Evolutionary conservation across 2,113 vertebrate genomes (phyloP).

Genomic region (Thalassoma bifasciatum): DNA sequence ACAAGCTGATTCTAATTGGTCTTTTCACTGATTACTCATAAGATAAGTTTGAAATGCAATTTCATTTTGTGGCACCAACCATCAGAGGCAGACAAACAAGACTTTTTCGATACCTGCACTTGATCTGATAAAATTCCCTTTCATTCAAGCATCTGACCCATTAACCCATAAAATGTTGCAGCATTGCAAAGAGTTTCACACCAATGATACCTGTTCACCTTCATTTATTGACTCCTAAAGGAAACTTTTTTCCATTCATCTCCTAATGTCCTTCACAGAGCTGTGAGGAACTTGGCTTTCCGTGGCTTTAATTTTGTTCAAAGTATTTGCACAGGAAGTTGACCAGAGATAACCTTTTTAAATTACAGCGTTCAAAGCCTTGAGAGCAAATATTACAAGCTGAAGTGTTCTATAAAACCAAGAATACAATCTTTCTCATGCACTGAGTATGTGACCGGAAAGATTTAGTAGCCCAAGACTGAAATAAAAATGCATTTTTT

Average conservation of each 20-base stretch:
- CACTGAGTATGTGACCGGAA: not conserved
- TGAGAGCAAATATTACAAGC: conserved; percentile 5
- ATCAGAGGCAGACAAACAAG: conserved; percentile 38
- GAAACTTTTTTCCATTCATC: conserved; percentile 11
- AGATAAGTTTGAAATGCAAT: too few species aligned
- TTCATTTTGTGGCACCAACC: conserved; percentile 30
- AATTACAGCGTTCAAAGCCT: not conserved
- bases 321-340: conserved; percentile 5
- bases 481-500: conserved; percentile 3
- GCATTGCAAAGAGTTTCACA: conserved; percentile 30
- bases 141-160: conserved; percentile 21
- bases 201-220: not conserved
- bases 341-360: not conserved
- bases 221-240: conserved; percentile 58
- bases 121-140: not conserved
- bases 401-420: not conserved
- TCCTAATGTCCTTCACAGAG: conserved; percentile 21
- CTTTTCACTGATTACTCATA: too few species aligned
- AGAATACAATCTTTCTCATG: conserved; percentile 1
- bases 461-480: conserved; percentile 12
- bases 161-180: conserved; percentile 38
- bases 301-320: conserved; percentile 42
- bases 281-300: conserved; percentile 9
- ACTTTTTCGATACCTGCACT: conserved; percentile 34
- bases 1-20: too few species aligned